Conservation (phyloP, 2,797 vertebrate genomes). For the Sebastes kiyomatsui region DNA sequence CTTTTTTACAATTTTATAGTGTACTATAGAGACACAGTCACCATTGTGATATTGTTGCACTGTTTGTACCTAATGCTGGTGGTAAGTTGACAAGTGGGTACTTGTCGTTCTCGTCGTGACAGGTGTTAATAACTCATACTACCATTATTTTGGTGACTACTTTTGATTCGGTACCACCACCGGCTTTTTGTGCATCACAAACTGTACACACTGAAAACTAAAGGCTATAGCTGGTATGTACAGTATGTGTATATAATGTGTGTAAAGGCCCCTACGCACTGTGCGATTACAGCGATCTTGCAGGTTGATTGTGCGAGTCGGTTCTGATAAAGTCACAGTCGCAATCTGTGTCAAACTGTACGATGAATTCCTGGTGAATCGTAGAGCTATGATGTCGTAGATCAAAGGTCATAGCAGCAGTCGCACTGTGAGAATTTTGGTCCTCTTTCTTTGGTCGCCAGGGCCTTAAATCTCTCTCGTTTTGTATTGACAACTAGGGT, state of each 20-base stretch:
- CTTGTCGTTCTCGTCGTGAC: conserved; percentile 43
- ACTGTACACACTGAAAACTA: not conserved
- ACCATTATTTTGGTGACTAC: not conserved
- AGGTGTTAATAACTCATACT: conserved; percentile 30
- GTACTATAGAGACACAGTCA: conserved; percentile 48
- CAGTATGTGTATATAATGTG: not conserved
- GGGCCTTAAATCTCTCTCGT: not conserved
- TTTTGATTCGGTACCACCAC: not conserved
- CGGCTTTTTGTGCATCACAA: not conserved
- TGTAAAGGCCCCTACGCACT: not conserved
- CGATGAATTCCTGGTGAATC: not conserved
- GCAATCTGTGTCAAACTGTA: not conserved
- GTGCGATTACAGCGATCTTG: not conserved
- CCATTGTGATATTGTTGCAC: conserved; percentile 35
- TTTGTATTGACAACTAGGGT: not conserved
- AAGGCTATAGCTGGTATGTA: not conserved
- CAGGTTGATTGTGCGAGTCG: not conserved
- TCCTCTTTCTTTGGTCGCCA: not conserved
- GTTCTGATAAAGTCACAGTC: not conserved
- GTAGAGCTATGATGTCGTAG: not conserved
- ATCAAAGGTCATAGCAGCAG: not conserved
- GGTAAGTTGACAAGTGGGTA: conserved; percentile 38
- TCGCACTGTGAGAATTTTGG: not conserved
- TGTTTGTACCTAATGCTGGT: conserved; percentile 45
- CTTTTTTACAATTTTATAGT: conserved; percentile 46